Conservation (phyloP, 2,888 invertebrate genomes). For the Dryococelus australis region DNA sequence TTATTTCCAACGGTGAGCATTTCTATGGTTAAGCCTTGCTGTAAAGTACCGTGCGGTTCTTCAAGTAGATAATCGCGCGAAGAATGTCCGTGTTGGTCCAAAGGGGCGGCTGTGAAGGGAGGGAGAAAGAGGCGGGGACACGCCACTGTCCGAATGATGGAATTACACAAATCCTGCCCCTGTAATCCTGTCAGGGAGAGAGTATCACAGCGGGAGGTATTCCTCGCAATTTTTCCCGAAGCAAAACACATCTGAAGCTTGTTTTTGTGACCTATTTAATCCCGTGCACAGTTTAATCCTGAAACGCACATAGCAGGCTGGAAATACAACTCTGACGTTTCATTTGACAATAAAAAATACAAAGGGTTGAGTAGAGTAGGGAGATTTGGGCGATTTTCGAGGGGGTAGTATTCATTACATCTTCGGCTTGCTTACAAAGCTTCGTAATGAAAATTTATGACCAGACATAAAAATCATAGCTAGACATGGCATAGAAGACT, state of each 20-base stretch:
- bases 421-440: no score
- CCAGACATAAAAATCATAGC: no score
- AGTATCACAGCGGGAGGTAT: not conserved
- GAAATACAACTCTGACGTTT: no score
- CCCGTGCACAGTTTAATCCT: no score
- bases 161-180: constrained; percentile 1
- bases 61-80: not conserved
- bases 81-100: not conserved
- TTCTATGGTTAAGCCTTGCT: not conserved
- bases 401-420: no score
- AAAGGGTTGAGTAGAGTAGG: not conserved
- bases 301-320: no score
- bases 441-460: no score
- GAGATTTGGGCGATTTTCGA: no score
- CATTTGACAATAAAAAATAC: no score
- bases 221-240: not conserved
- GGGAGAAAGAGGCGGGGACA: not conserved
- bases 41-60: not conserved
- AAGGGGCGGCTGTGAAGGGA: not conserved
- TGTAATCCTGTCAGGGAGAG: not conserved
- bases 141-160: not conserved
- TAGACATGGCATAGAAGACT: not conserved
- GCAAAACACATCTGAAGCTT: not conserved
- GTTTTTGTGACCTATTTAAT: not conserved
- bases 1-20: not conserved